Evolutionary conservation across 2,797 vertebrate genomes (phyloP).

Genomic region (Malacoraja senta): DNA sequence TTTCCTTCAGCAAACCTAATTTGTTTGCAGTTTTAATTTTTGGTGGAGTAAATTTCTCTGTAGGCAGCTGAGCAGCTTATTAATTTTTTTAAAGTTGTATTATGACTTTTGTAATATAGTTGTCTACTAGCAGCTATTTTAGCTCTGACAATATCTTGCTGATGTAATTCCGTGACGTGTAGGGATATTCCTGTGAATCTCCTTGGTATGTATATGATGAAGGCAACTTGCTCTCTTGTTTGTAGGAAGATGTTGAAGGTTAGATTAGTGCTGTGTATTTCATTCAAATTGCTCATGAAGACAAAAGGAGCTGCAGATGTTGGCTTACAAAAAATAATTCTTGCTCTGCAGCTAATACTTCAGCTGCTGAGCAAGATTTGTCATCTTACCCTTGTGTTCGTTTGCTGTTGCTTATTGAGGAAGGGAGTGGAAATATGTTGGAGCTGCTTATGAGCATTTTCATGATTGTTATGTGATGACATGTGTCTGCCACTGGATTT

Average conservation of each 20-base stretch:
- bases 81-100: too few relatives aligned
- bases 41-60: too few relatives aligned
- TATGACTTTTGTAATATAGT: too few relatives aligned
- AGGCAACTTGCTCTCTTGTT: background rate
- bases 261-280: background rate
- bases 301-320: too few relatives aligned
- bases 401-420: background rate
- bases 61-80: too few relatives aligned
- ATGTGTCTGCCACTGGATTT: background rate
- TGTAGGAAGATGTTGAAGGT: background rate
- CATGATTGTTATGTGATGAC: background rate
- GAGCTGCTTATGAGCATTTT: background rate
- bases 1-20: background rate
- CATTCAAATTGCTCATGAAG: background rate
- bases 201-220: slow-evolving; percentile 11
- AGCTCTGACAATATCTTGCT: background rate
- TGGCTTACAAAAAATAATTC: too few relatives aligned
- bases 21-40: background rate
- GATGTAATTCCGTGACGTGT: background rate
- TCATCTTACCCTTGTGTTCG: too few relatives aligned
- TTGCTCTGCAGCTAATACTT: too few relatives aligned
- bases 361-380: background rate
- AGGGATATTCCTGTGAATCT: background rate
- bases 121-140: background rate
- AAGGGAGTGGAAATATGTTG: background rate